Evolutionary conservation across 2,797 vertebrate species (phyloP).

Genomic region (Sarcoramphus papa): DNA sequence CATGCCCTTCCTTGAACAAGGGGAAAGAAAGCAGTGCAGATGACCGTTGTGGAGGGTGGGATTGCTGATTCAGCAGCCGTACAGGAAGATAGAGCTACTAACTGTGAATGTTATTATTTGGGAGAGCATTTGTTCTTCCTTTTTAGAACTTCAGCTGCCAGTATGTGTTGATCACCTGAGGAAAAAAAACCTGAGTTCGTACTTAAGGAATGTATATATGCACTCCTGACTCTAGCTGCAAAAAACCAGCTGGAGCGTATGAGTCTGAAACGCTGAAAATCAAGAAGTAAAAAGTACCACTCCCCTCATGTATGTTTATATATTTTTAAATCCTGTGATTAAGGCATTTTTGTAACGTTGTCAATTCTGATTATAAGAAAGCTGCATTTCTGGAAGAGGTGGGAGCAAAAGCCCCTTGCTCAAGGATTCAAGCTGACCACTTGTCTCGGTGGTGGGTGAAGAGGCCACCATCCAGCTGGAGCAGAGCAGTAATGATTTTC

Average conservation of each 20-base stretch:
- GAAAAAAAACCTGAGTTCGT: neutral
- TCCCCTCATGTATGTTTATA: fast-evolving
- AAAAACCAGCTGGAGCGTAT: neutral
- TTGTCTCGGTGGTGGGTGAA: neutral
- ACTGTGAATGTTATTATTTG: neutral
- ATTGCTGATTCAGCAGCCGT: neutral
- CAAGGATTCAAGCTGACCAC: neutral
- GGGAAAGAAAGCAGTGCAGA: neutral
- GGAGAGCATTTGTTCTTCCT: neutral
- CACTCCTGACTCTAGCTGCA: neutral
- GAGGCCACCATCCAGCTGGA: neutral
- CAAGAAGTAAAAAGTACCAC: neutral
- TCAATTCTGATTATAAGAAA: neutral
- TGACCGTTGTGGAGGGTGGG: neutral
- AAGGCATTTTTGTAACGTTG: neutral
- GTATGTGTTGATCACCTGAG: neutral
- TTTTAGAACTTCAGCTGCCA: neutral
- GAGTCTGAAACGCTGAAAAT: neutral
- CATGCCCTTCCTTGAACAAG: neutral
- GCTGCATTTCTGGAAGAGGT: neutral
- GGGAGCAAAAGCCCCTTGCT: neutral
- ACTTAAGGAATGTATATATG: neutral
- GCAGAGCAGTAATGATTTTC: neutral
- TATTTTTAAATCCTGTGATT: neutral
- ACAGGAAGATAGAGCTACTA: neutral